These are phyloP conservation scores for Thinocorus orbignyianus DNA, from an alignment of 2,113 vertebrate species.

Conservation along the genomic window DNA sequence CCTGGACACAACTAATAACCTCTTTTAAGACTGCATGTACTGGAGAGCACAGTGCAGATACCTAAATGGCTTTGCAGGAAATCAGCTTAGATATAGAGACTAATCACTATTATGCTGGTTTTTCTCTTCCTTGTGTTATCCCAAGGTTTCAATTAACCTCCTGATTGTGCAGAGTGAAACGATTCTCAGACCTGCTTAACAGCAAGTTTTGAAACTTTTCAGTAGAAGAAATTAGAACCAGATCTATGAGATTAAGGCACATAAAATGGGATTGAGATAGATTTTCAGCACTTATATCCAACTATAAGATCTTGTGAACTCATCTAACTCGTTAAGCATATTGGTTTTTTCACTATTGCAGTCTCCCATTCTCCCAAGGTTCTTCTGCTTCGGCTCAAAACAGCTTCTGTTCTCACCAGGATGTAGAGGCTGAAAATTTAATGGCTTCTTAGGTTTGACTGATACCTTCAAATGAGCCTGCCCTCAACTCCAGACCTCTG, in stretches of 20 bases:
- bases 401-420: background rate
- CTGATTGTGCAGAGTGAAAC: background rate
- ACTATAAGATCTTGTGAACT: background rate
- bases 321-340: background rate
- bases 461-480: background rate
- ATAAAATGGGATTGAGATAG: background rate
- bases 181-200: background rate
- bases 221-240: background rate
- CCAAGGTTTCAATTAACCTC: background rate
- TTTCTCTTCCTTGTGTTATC: background rate
- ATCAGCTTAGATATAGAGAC: background rate
- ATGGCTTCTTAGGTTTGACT: background rate
- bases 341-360: background rate
- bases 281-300: background rate
- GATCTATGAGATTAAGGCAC: background rate
- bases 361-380: background rate
- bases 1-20: background rate
- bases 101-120: background rate
- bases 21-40: background rate
- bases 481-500: background rate
- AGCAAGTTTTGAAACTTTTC: background rate
- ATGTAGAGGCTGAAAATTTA: background rate
- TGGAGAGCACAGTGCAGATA: background rate
- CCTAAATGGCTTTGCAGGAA: background rate
- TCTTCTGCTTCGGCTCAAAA: background rate